Conservation (phyloP, 2,113 vertebrate species). For the Herpetotheres cachinnans region DNA sequence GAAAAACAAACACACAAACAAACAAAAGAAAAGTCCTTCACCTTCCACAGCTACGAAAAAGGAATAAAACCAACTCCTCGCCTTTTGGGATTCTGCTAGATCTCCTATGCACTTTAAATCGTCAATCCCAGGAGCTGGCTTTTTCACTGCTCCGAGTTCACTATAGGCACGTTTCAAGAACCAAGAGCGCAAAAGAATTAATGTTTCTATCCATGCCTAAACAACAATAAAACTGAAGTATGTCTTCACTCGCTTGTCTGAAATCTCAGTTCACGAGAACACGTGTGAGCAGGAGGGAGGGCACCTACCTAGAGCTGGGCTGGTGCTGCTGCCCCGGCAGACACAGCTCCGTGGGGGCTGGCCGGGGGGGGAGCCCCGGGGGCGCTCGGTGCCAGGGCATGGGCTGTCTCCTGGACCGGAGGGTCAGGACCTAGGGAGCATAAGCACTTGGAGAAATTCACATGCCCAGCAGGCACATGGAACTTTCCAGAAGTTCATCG, state of each 20-base stretch:
- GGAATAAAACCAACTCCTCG: constrained; percentile 21
- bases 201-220: constrained; percentile 79
- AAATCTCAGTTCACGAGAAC: constrained; percentile 22
- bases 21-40: not conserved
- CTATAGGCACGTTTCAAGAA: constrained; percentile 62
- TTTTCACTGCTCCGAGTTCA: constrained; percentile 58
- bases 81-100: constrained; percentile 40
- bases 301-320: rapidly evolving
- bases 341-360: rapidly evolving
- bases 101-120: constrained; percentile 58
- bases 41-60: not conserved
- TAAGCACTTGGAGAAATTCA: not conserved
- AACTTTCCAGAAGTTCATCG: rapidly evolving
- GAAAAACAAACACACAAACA: not conserved
- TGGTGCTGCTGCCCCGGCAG: rapidly evolving
- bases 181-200: constrained; percentile 71
- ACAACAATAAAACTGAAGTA: constrained; percentile 81
- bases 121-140: constrained; percentile 12
- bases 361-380: not conserved
- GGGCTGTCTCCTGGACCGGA: not conserved
- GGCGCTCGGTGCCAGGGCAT: rapidly evolving
- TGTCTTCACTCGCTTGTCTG: constrained; percentile 71
- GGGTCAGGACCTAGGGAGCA: not conserved
- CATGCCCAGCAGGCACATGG: not conserved
- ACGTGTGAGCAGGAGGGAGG: rapidly evolving